Evolutionary conservation across 1,140 invertebrate species (phyloP), one percentile per base, ranked within the genome.

Genomic region (Hydropsyche tenuis): DNA sequence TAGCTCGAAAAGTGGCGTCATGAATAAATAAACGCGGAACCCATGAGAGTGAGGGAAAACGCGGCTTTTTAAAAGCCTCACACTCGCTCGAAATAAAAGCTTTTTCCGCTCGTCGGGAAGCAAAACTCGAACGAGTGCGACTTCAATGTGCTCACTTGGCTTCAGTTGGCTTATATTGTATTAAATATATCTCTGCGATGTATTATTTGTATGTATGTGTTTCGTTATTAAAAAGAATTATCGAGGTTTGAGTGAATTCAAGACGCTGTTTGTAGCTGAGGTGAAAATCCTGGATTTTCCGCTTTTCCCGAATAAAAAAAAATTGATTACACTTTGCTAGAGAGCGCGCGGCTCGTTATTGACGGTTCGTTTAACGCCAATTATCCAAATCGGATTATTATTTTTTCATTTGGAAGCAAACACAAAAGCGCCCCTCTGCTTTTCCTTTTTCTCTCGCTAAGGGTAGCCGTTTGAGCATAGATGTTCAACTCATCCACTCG

Each of bases 361-460:
- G 56, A 74, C 73, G 73, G 53, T 72, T 60, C 73, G 73, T 74
- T 69, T 69, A 56, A 64, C 73, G 66, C 73, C 73, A 74, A 74
- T 74, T 74, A 74, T 74, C 27, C 37, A 74, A 74, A 74, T 74
- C 64, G 73, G 64, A 69, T 74, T 69, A 74, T 74, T 60, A 69
- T 74, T 74, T 69, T 74, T 74, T 69, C 48, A 45, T 63, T 43
- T 62, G 63, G 63, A 65, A 65, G 63, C 63, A 65, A 65, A 65
- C 63, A 65, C 27, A 60, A 65, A 25, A 18, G 56, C 56, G 56
- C 20, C 56, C 11, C 18, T 11, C 9, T 9, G 56, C 22, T 4
- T 12, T 23, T 37, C 3, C 30, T 20, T 20, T n/a, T 53, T 53
- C 45, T 12, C 12, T 46, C 45, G 45, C 2, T 12, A 46, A 46